Conservation (phyloP, 2,888 invertebrate species). For the Andrena marginata region DNA sequence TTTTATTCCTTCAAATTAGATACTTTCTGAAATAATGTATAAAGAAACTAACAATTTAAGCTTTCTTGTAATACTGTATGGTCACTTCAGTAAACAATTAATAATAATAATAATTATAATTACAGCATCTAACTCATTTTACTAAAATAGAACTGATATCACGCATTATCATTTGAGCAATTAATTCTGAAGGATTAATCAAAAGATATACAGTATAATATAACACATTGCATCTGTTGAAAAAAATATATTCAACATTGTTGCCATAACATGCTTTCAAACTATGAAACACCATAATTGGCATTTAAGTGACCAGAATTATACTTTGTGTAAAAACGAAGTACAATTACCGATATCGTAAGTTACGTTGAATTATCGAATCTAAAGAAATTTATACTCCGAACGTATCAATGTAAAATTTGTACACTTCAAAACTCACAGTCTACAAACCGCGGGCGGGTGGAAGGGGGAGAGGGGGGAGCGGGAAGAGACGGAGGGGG, state of each 20-base stretch:
- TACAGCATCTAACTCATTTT: neutral
- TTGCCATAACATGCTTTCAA: neutral
- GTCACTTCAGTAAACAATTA: neutral
- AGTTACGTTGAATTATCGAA: conserved; percentile 4
- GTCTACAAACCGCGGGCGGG: neutral
- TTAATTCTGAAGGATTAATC: too few relatives aligned
- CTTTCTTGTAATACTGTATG: neutral
- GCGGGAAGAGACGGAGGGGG: conserved; percentile 1
- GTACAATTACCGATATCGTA: neutral
- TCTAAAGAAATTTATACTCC: neutral
- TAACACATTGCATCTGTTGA: neutral
- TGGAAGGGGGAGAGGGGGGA: neutral
- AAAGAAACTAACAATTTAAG: neutral
- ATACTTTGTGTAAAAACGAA: too few relatives aligned
- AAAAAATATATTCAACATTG: conserved; percentile 1
- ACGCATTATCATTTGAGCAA: too few relatives aligned
- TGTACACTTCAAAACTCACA: neutral
- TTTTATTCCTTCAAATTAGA: neutral
- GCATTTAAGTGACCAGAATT: neutral
- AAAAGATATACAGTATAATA: neutral
- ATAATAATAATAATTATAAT: neutral
- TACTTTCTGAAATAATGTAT: neutral
- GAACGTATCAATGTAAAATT: conserved; percentile 21
- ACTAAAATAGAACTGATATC: neutral
- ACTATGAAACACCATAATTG: neutral